Percentiles rank a stretch among this genome's conserved stretches.
phyloP scores from a whole-genome alignment of 2,888 invertebrate genomes.

The Melikaiella ostensackeni region DNA sequence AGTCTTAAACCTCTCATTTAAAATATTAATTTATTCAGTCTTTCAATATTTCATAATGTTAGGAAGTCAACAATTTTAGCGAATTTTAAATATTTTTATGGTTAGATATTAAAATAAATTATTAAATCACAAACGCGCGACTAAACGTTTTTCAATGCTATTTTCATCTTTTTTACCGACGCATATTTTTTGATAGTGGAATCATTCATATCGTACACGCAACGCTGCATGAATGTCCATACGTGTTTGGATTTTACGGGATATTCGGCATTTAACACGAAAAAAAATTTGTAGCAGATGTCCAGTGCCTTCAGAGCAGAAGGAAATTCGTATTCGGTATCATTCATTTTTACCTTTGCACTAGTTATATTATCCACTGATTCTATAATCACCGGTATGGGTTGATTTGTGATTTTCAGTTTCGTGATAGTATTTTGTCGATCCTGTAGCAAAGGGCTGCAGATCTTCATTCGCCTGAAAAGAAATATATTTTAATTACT shows the following conservation, averaged over 20 bases:
- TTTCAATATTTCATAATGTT: neutral
- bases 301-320: neutral
- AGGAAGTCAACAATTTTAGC: neutral
- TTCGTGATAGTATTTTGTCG: too few relatives aligned
- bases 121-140: neutral
- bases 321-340: too few relatives aligned
- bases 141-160: neutral
- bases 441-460: too few relatives aligned
- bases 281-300: neutral
- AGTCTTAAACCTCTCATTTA: neutral
- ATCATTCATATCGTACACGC: too few relatives aligned
- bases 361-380: neutral
- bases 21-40: neutral
- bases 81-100: neutral
- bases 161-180: neutral
- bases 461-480: neutral
- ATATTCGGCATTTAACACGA: neutral
- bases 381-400: too few relatives aligned
- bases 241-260: neutral
- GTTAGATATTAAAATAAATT: too few relatives aligned
- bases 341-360: neutral
- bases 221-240: neutral
- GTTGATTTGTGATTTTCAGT: too few relatives aligned
- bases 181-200: constrained; percentile 55
- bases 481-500: neutral